Base-by-base conservation (phyloP, 2,113 vertebrate genomes). In the Callipepla californica region DNA sequence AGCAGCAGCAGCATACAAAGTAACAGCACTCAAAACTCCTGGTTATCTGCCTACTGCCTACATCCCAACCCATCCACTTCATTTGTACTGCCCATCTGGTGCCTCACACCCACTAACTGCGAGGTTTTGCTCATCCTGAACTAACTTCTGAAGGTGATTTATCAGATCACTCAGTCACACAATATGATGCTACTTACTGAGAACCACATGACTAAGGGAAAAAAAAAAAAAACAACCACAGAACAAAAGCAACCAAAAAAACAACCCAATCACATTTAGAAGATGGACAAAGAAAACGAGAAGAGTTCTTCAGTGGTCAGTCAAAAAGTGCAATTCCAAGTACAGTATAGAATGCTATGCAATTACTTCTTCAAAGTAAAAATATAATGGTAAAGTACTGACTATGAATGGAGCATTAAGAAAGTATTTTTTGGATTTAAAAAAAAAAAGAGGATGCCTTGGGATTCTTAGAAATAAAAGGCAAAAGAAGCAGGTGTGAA, bases 221-320 rank as follows among this genome's bases (percentile, higher is more conserved):
- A 89, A 92, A 93, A 93, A 40, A 88, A 34, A 36, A 80, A 94
- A 87, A 72, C 23, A 21, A 36, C 36, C 36, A 40, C 40, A 44
- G 13, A 23, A 12, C 11, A 53, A 53, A 28, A 53, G 5, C 15
- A 30, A 53, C 51, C 26, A 28, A 53, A 53, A 28, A 53, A 16
- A 26, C 26, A 53, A 53, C 51, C 0, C 30, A 83, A 93, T 77
- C 90, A 95, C 91, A 94, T 90, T 36, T 92, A 81, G 87, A 58
- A 95, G 91, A 91, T 73, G 61, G 67, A 90, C 85, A 95, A 97
- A 97, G 95, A 97, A 97, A 98, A 93, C 51, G 96, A 82, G 96
- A 95, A 96, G 96, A 96, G 85, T 95, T 97, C 97, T 97, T 97
- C 85, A 0, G 81, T 97, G 97, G 97, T 98, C 97, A 98, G 97